Conservation (phyloP, 92 coral and sea anemone genomes). For the Siderastrea radians region DNA sequence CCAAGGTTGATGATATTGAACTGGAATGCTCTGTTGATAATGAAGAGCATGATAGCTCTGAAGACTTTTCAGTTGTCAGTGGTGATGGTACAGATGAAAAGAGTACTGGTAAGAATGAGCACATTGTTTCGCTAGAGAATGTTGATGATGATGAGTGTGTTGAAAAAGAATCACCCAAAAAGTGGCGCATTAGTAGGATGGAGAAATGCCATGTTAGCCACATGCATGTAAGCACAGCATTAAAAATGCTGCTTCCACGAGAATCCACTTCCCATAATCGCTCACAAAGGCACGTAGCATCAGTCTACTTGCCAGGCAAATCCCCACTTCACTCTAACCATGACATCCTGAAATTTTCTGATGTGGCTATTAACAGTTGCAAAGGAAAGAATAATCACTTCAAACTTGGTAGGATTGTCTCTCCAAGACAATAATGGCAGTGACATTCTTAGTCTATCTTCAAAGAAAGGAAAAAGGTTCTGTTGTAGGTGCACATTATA, state of each 20-base stretch:
- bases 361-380: slow-evolving; percentile 14
- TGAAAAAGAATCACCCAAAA: not conserved
- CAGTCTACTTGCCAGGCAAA: slow-evolving; percentile 34
- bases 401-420: slow-evolving; percentile 46
- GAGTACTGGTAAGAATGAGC: not conserved
- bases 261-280: slow-evolving; percentile 29
- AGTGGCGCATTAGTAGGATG: slow-evolving; percentile 24
- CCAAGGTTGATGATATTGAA: slow-evolving; percentile 5
- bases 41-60: slow-evolving; percentile 3
- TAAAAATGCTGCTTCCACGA: slow-evolving; percentile 45
- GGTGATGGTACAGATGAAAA: slow-evolving; percentile 4
- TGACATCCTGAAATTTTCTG: slow-evolving; percentile 35
- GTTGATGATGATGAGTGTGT: not conserved
- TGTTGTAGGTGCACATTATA: slow-evolving; percentile 42
- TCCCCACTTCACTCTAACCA: slow-evolving; percentile 32
- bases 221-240: slow-evolving; percentile 27
- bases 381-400: slow-evolving; percentile 9
- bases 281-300: slow-evolving; percentile 35
- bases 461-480: slow-evolving; percentile 5
- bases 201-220: slow-evolving; percentile 6
- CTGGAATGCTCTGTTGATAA: slow-evolving; percentile 14
- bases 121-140: not conserved
- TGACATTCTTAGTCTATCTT: slow-evolving; percentile 15
- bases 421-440: slow-evolving; percentile 38
- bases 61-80: slow-evolving; percentile 5